Conservation (phyloP, 2,113 vertebrate species). For the Rhineura floridana region DNA sequence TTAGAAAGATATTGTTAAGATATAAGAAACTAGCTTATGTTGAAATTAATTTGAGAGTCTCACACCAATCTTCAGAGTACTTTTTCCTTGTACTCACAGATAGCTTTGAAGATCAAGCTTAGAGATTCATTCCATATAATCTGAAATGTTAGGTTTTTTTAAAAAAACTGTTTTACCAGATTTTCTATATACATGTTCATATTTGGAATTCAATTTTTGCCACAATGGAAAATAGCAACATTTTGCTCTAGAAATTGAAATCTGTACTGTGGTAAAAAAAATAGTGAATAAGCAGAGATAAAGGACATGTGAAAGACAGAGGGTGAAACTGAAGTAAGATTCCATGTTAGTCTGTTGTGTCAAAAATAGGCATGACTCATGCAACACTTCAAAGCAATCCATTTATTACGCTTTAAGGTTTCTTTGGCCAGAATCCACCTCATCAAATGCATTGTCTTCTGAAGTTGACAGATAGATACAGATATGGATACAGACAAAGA, state of each 20-base stretch:
- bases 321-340: background rate
- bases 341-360: background rate
- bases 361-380: background rate
- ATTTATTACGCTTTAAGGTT: background rate
- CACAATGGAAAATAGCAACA: background rate
- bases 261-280: background rate
- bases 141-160: background rate
- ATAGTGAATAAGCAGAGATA: background rate
- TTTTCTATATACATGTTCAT: background rate
- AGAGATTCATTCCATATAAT: background rate
- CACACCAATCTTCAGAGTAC: background rate
- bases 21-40: background rate
- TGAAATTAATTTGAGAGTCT: background rate
- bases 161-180: background rate
- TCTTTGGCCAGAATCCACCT: background rate
- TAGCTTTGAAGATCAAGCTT: background rate
- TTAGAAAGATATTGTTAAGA: background rate
- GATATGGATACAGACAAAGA: too few relatives aligned
- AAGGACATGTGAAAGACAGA: background rate
- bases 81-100: background rate
- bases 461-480: too few relatives aligned
- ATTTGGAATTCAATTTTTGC: background rate
- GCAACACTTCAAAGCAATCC: background rate
- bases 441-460: too few relatives aligned
- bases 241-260: background rate